Base-by-base conservation (phyloP, 1,140 invertebrate genomes). In the Hycleus cichorii region DNA sequence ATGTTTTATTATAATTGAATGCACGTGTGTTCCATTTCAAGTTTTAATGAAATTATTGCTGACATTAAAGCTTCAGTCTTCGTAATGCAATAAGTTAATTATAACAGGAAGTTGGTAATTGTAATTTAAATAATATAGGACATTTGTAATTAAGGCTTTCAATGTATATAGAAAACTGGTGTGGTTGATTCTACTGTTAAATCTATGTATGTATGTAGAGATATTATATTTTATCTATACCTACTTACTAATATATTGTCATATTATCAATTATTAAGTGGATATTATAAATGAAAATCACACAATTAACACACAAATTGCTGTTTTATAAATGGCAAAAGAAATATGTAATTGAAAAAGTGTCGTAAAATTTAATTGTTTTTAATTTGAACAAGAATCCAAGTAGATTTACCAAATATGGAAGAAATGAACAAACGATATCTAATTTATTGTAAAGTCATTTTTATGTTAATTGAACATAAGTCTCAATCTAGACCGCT, bases 41-140 rank as follows among this genome's bases (percentile, higher is more conserved):
- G 60, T 70, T 70, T 67, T 66, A 70, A 70, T 69, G 62, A 66
- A 69, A 69, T 69, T 70, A 70, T 67, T 65, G 62, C 64, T 60
- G 58, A 52, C 59, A 65, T 69, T 65, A 70, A 67, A 67, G 59
- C 65, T 63, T 66, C 50, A 65, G 63, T 64, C 62, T 70, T 67
- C 58, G 66, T 67, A 69, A 69, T 67, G 65, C 65, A 68, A 61
- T 69, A 67, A 67, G 58, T 69, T 63, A 64, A 69, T 69, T 65
- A 68, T 66, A 64, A 65, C 63, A 52, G 60, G 62, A 69, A 66
- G 65, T 69, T 68, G 48, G 67, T 66, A 70, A 70, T 70, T 70
- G 67, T 69, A 66, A 69, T 65, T 69, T 70, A 64, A 70, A 70
- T 69, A 69, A 70, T 69, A 64, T 66, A 67, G 67, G 64, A 59